Base-by-base conservation (phyloP, 2,888 invertebrate species). In the Chymomyza amoena region DNA sequence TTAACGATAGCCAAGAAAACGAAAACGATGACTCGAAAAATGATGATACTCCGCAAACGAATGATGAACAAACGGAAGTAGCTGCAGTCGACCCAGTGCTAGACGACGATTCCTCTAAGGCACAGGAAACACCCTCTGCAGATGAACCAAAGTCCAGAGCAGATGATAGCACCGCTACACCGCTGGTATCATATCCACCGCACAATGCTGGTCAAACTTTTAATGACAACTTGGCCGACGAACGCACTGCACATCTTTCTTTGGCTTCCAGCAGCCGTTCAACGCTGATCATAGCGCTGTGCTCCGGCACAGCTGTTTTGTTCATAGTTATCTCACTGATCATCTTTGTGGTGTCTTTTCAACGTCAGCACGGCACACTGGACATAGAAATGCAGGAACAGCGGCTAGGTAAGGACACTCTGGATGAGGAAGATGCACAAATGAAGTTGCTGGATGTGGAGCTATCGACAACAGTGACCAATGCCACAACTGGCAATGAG, bases 321-420 rank as follows among this genome's bases (percentile, higher is more conserved):
- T 90, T 91, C 51, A 80, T 90, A 10, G 70, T 89, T 16, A 76
- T 83, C 54, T 90, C 90, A 2, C 65, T 90, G 65, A 79, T 84
- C 0, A 89, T 90, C 16, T 90, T 89, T 18, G 77, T 90, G 4
- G 78, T 90, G 32, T 88, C 90, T 0, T 90, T 89, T 66, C 91
- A 91, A 73, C 81, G 89, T 4, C 91, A 90, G 59, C 87, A 84
- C 39, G 90, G 90, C 25, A 90, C 90, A 4, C 73, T 91, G 28
- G 90, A 91, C 65, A 91, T 91, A 54, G 91, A 91, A 77, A 89
- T 91, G 89, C 91, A 91, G 68, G 91, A 91, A 61, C 89, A 90
- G 60, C 88, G 81, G 0, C 77, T 89, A 66, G 91, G 90, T 45
- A 91, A 91, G 75, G 91, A 90, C 59, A 73, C 87, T 60, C 69